Evolutionary conservation across 2,888 invertebrate genomes (phyloP).

Genomic region (Pharmacophagus antenor): DNA sequence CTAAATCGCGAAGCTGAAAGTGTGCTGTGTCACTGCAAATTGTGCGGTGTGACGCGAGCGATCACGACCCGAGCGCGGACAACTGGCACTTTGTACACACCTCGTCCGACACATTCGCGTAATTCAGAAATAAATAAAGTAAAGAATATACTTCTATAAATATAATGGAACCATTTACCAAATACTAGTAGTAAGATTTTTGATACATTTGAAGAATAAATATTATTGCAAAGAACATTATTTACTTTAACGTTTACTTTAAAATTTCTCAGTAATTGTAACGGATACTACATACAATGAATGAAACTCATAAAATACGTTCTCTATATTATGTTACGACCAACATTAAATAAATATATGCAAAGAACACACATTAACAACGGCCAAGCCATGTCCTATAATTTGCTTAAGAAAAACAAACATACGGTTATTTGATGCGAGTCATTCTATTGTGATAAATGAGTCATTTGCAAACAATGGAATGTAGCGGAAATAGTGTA

Average conservation of each 20-base stretch:
- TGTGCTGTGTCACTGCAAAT: conserved; percentile 32
- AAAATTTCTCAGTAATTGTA: too few species aligned
- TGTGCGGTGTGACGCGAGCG: conserved; percentile 33
- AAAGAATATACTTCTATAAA: too few species aligned
- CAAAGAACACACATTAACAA: background rate
- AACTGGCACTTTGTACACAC: conserved; percentile 59
- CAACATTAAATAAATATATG: conserved; percentile 10
- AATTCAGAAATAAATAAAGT: background rate
- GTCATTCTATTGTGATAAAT: conserved; percentile 45
- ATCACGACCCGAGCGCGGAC: conserved; percentile 48
- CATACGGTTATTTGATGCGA: conserved; percentile 35
- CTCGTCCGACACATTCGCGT: conserved; percentile 31
- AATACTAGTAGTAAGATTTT: too few species aligned
- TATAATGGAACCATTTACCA: too few species aligned
- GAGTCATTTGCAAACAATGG: conserved; percentile 70
- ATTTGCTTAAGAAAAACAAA: conserved; percentile 32
- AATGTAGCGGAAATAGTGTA: conserved; percentile 54
- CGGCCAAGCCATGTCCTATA: conserved; percentile 30
- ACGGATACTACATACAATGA: too few species aligned
- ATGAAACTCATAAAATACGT: too few species aligned
- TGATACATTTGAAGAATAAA: too few species aligned
- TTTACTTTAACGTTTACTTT: too few species aligned
- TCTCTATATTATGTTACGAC: too few species aligned
- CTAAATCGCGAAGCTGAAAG: conserved; percentile 28
- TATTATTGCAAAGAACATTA: too few species aligned